Conservation (phyloP, 1,140 invertebrate genomes). For the Planococcus citri region DNA sequence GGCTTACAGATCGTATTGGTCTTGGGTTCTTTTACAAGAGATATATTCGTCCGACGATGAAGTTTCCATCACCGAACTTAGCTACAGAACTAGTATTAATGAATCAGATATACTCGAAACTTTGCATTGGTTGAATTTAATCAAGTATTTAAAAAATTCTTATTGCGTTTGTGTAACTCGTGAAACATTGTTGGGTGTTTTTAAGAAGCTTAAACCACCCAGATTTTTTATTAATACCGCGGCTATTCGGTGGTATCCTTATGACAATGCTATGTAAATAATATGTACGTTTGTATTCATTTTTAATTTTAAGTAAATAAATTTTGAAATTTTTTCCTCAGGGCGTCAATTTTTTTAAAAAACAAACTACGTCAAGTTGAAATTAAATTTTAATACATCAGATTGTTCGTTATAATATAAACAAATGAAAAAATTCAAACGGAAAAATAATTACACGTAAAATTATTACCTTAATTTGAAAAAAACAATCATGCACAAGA, state of each 20-base stretch:
- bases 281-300: too few species aligned
- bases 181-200: conserved; percentile 88
- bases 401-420: too few species aligned
- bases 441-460: too few species aligned
- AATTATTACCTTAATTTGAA: too few species aligned
- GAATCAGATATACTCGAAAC: conserved; percentile 93
- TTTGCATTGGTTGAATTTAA: conserved; percentile 92
- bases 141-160: conserved; percentile 96
- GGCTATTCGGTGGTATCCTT: conserved; percentile 65
- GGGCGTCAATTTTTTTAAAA: too few species aligned
- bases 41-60: conserved; percentile 72
- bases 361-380: too few species aligned
- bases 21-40: conserved; percentile 87
- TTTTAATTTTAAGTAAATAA: too few species aligned
- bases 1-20: conserved; percentile 97
- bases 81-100: conserved; percentile 77
- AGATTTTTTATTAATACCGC: conserved; percentile 70
- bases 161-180: conserved; percentile 95
- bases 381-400: too few species aligned
- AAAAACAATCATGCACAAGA: too few species aligned
- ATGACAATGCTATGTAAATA: conserved; percentile 13
- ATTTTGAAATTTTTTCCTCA: too few species aligned
- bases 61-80: conserved; percentile 84
- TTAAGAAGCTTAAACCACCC: conserved; percentile 82
- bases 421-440: too few species aligned